Evolutionary conservation across 2,888 invertebrate genomes (phyloP), one percentile per base, ranked within the genome.

Genomic region (Steinernema carpocapsae): DNA sequence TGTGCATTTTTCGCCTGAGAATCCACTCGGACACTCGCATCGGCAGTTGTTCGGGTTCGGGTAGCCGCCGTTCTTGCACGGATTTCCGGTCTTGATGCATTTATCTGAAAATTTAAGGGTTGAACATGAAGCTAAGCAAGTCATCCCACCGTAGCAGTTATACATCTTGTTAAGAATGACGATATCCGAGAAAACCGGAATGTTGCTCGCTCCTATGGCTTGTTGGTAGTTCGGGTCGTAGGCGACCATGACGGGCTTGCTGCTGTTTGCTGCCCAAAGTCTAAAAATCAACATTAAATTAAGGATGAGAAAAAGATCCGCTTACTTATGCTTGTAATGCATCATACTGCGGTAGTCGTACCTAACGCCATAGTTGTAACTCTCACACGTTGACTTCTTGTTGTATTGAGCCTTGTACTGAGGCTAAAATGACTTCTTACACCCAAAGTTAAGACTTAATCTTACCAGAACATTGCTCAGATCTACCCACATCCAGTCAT

Each of bases 171-270:
- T 80, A 75, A 80, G 77, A n/a, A 76, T 72, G 1, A 74, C 73
- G 12, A 80, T 75, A 70, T 80, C 80, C 19, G 78, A 76, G 59
- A 80, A 79, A 6, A 78, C 77, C 6, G 79, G 77, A 26, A 76
- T 72, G 77, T 77, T 77, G 24, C 80, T 71, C 19, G 78, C 76
- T 22, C 80, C 80, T 74, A 80, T 78, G 0, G 80, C 72, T 43
- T 75, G 74, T 0, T 74, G 74, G 19, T 72, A 77, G 14, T 77
- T 77, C 12, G 51, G 52, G 71, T 77, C 75, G 26, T 74, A 71
- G 1, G 80, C 76, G 22, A 76, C 76, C 51, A 80, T 77, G 17
- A 78, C 78, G 0, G 78, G 76, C 0, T 72, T 73, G 37, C 76
- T 73, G 29, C 74, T 56, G 71, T 80, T 75, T n/a, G 59, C 29